Evolutionary conservation across 2,888 invertebrate species (phyloP).

Genomic region (Drosophila mimica): DNA sequence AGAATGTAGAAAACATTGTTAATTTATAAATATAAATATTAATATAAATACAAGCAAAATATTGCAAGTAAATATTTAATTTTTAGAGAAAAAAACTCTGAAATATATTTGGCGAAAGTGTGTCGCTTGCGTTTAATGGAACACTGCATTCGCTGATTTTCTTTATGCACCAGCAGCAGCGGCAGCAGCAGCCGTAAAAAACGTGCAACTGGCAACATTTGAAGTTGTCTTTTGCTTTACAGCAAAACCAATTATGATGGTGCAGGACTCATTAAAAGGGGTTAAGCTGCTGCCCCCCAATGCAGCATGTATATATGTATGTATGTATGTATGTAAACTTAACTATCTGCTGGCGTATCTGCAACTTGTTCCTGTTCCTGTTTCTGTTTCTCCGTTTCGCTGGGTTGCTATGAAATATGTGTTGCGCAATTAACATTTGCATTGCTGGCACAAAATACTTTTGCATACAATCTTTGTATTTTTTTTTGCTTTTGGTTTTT

Average conservation of each 20-base stretch:
- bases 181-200: background rate
- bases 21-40: background rate
- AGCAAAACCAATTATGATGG: constrained; percentile 60
- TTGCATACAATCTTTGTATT: constrained; percentile 46
- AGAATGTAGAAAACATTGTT: background rate
- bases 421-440: constrained; percentile 79
- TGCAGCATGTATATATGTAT: constrained; percentile 13
- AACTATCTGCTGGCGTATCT: constrained; percentile 16
- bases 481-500: background rate
- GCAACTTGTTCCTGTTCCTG: constrained; percentile 7
- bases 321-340: background rate
- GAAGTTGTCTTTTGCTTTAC: constrained; percentile 37
- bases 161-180: constrained; percentile 28
- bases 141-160: constrained; percentile 10
- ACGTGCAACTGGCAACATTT: constrained; percentile 49
- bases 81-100: background rate
- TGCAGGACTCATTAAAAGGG: constrained; percentile 55
- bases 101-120: constrained; percentile 1
- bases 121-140: constrained; percentile 11
- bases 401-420: constrained; percentile 67
- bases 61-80: background rate
- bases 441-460: constrained; percentile 71
- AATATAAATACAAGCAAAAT: background rate
- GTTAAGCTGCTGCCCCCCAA: constrained; percentile 4
- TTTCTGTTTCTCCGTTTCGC: background rate